Percentiles rank a stretch among this genome's conserved stretches.
Conservation (phyloP, 2,888 invertebrate genomes). For the Incurvaria masculella region DNA sequence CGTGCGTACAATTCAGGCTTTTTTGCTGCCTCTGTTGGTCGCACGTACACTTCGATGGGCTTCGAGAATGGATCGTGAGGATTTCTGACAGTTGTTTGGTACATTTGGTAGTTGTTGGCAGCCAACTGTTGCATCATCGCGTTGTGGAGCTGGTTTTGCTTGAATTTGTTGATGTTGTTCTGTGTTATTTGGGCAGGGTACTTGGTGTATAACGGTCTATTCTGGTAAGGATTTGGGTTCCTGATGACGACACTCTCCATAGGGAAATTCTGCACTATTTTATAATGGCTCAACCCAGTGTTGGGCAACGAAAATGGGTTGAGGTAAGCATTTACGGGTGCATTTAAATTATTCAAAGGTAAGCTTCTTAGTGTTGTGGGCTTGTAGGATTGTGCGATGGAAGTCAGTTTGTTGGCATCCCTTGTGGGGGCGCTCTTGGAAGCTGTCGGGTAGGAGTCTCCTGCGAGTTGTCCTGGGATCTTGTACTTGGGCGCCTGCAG, state of each 20-base stretch:
- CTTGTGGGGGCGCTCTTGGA: slow-evolving; percentile 37
- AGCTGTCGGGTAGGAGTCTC: slow-evolving; percentile 34
- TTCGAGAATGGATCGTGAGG: slow-evolving; percentile 36
- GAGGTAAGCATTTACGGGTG: slow-evolving; percentile 46
- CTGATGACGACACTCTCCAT: slow-evolving; percentile 36
- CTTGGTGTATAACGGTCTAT: slow-evolving; percentile 36
- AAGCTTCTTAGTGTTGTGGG: slow-evolving; percentile 41
- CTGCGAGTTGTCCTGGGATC: slow-evolving; percentile 33
- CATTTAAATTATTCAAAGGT: slow-evolving; percentile 28
- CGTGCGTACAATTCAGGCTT: slow-evolving; percentile 19
- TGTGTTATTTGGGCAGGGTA: slow-evolving; percentile 29
- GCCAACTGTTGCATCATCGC: slow-evolving; percentile 35
- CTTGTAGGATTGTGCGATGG: slow-evolving; percentile 47
- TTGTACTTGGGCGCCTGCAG: slow-evolving; percentile 40
- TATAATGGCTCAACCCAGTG: slow-evolving; percentile 35
- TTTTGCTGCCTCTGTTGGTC: slow-evolving; percentile 29
- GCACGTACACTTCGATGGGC: slow-evolving; percentile 32
- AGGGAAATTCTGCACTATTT: slow-evolving; percentile 42
- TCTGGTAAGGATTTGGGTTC: slow-evolving; percentile 38
- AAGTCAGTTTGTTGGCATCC: slow-evolving; percentile 42
- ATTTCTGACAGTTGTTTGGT: slow-evolving; percentile 18
- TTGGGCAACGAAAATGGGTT: slow-evolving; percentile 41
- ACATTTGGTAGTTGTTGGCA: slow-evolving; percentile 7
- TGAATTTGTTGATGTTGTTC: slow-evolving; percentile 23
- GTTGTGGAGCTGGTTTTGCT: slow-evolving; percentile 31